Base-by-base conservation (phyloP, 2,797 vertebrate species). In the Channa striata region DNA sequence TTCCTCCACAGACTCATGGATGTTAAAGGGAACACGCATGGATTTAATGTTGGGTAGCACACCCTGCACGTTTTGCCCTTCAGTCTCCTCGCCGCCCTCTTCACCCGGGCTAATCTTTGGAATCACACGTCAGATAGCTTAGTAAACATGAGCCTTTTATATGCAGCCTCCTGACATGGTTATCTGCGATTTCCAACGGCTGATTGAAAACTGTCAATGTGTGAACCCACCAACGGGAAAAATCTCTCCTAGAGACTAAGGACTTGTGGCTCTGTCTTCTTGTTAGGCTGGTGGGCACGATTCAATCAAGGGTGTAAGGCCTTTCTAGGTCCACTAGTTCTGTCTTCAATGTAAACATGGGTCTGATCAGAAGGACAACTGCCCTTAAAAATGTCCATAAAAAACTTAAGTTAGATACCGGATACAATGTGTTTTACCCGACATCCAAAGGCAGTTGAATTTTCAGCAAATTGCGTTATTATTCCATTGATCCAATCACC, bases 31-130 rank as follows among this genome's bases (percentile, higher is more conserved):
- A 34, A 59, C 10, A 48, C 51, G 33, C 30, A 13, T 34, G n/a
- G 44, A 58, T 58, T 11, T 8, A 34, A 78, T 68, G 74, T 62
- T 34, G 23, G 33, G 36, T 16, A 58, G 67, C 72, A 52, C 46
- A 0, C 67, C 34, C 65, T 13, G 61, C 57, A 48, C 13, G 36
- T 46, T 40, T 23, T 14, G 59, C 43, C 42, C 51, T 59, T 60
- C 47, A 47, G 68, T 56, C 57, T 23, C 23, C 21, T 17, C 14
- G 16, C 20, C 50, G 42, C 57, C 43, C 36, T 20, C 40, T 3
- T n/a, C 21, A 19, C 43, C n/a, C 34, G 40, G 9, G 13, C 40
- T 25, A 50, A 59, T 54, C 33, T 62, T 1, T 47, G 52, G 48
- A 48, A 21, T 42, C 57, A 52, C 62, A 13, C 19, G 57, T 49